A percentile compares a stretch with the other conserved stretches of the same genome.
Conservation (phyloP, 2,888 invertebrate genomes). For the Aphidius colemani region DNA sequence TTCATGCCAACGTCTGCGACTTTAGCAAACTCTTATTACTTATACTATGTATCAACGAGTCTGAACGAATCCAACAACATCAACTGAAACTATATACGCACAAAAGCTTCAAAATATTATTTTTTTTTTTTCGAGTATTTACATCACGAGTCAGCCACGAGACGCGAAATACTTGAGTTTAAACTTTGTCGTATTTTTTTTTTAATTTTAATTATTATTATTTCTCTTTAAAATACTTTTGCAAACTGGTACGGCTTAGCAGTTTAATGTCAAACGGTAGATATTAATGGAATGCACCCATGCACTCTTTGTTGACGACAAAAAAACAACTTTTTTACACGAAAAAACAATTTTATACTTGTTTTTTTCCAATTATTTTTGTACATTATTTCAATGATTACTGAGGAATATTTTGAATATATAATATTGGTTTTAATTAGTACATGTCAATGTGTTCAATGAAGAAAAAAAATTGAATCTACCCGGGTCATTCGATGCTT, state of each 20-base stretch:
- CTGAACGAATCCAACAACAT: background rate
- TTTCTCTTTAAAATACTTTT: too few relatives aligned
- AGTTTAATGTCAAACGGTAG: too few relatives aligned
- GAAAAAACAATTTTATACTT: background rate
- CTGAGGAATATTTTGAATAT: too few relatives aligned
- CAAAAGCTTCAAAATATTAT: background rate
- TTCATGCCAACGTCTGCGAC: slow-evolving; percentile 28
- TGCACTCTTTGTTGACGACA: too few relatives aligned
- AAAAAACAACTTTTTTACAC: background rate
- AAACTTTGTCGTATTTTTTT: too few relatives aligned
- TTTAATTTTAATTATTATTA: too few relatives aligned
- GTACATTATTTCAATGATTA: too few relatives aligned
- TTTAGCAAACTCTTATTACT: slow-evolving; percentile 6
- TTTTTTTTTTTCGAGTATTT: too few relatives aligned
- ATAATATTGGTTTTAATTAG: background rate
- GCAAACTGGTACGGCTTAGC: too few relatives aligned
- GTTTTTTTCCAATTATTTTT: background rate
- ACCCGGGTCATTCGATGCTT: slow-evolving; percentile 6
- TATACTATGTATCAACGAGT: slow-evolving; percentile 1
- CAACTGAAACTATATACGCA: background rate
- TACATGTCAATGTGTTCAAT: background rate
- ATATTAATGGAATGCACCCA: too few relatives aligned
- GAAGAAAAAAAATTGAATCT: background rate
- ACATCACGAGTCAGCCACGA: too few relatives aligned
- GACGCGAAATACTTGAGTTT: too few relatives aligned